phyloP scores from a whole-genome alignment of 2,113 vertebrate species.

The Zosterops borbonicus region DNA sequence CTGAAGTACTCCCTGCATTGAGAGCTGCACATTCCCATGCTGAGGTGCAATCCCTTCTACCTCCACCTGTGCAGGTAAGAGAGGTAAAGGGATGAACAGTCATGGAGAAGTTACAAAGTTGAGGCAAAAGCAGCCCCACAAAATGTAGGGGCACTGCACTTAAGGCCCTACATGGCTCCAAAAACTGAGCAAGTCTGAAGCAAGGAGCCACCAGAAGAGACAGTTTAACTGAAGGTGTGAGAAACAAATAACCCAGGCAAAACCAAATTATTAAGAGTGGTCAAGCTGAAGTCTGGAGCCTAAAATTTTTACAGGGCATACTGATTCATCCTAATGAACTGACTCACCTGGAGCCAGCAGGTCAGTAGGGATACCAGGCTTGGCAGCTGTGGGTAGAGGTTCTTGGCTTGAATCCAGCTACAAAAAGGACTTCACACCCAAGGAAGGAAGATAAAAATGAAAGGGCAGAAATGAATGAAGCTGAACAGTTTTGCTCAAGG shows the following conservation, averaged over 20 bases:
- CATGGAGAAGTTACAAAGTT: not conserved
- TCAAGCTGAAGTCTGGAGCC: not conserved
- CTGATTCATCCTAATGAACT: not conserved
- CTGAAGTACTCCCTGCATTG: not conserved
- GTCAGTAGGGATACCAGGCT: not conserved
- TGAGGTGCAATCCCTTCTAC: not conserved
- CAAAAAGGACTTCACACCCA: not conserved
- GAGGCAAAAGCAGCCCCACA: not conserved
- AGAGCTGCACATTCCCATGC: not conserved
- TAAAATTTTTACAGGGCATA: not conserved
- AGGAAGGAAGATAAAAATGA: not conserved
- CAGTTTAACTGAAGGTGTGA: not conserved
- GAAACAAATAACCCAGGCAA: not conserved
- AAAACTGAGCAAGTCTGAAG: not conserved
- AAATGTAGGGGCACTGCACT: fast-evolving
- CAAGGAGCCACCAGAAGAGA: not conserved
- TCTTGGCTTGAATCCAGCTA: not conserved
- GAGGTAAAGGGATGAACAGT: not conserved
- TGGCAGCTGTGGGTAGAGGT: not conserved
- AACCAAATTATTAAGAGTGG: not conserved
- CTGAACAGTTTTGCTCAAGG: not conserved
- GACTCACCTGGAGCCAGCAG: not conserved
- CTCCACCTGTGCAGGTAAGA: not conserved
- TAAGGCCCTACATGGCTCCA: not conserved
- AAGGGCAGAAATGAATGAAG: not conserved